Evolutionary conservation across 2,888 invertebrate species (phyloP).

Genomic region (Teleogryllus oceanicus): DNA sequence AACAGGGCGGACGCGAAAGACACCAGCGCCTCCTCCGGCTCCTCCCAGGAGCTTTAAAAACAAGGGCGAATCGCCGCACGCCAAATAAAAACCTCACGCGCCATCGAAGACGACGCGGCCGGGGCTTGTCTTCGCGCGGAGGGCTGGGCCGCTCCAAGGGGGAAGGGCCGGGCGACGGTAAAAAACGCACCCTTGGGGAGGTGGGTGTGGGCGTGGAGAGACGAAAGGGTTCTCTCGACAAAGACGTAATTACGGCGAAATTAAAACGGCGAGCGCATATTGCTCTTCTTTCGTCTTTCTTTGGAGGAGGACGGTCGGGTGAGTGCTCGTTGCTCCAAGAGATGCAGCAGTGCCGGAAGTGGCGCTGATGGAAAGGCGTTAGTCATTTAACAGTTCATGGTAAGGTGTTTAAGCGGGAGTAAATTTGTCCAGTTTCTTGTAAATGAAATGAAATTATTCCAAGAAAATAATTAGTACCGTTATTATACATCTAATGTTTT

Average conservation of each 20-base stretch:
- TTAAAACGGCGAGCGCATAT: slow-evolving; percentile 18
- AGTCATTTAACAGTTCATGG: too few relatives aligned
- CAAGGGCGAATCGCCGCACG: slow-evolving; percentile 9
- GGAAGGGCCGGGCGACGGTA: background rate
- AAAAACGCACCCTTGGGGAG: background rate
- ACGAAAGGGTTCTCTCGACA: background rate
- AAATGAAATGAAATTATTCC: too few relatives aligned
- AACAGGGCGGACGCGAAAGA: background rate
- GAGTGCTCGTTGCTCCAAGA: background rate
- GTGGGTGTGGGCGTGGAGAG: background rate
- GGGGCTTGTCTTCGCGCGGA: background rate
- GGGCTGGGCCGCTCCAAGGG: background rate
- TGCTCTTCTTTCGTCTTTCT: slow-evolving; percentile 7
- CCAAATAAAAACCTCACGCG: slow-evolving; percentile 18
- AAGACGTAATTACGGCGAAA: slow-evolving; percentile 18
- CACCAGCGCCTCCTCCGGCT: background rate
- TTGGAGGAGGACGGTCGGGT: background rate
- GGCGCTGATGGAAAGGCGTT: too few relatives aligned
- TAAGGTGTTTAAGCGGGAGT: too few relatives aligned
- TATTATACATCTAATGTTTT: too few relatives aligned
- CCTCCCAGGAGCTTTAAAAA: slow-evolving; percentile 8
- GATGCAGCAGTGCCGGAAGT: too few relatives aligned
- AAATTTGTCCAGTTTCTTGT: too few relatives aligned
- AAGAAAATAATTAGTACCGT: too few relatives aligned
- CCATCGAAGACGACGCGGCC: background rate